A percentile compares a stretch with the other conserved stretches of the same genome.
These are phyloP conservation scores for Parnassius glacialis DNA, from an alignment of 2,888 invertebrate genomes.

Conservation along the genomic window DNA sequence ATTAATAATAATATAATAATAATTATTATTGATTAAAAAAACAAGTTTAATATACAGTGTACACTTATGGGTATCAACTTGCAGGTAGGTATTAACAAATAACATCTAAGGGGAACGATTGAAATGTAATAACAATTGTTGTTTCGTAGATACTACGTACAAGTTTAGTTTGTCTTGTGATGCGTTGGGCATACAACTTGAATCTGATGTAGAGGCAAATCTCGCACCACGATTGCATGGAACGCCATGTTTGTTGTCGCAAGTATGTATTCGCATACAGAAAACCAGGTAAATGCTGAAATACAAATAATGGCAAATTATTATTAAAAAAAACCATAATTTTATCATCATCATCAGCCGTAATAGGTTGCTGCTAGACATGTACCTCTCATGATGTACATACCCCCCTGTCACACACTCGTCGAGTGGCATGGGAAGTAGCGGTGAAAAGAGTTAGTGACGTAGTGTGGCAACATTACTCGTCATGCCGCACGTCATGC, in stretches of 20 bases:
- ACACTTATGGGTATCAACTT: too few species aligned
- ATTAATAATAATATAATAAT: too few species aligned
- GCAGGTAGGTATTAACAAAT: not conserved
- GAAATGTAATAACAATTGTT: not conserved
- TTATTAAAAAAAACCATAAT: too few species aligned
- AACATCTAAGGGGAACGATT: not conserved
- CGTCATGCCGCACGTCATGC: too few species aligned
- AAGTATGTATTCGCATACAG: slow-evolving; percentile 94
- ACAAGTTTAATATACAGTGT: not conserved
- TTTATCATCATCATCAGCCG: too few species aligned
- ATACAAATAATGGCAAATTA: slow-evolving; percentile 32
- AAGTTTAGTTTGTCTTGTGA: slow-evolving; percentile 68
- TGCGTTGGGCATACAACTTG: slow-evolving; percentile 82
- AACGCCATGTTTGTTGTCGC: slow-evolving; percentile 96
- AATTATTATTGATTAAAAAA: too few species aligned
- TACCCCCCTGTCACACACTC: too few species aligned
- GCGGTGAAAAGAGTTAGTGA: too few species aligned
- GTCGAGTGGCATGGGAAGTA: too few species aligned
- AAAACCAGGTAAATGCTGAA: slow-evolving; percentile 97
- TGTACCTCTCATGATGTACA: too few species aligned
- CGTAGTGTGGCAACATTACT: too few species aligned
- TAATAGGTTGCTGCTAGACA: not conserved
- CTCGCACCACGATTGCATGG: slow-evolving; percentile 92
- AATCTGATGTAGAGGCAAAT: slow-evolving; percentile 91
- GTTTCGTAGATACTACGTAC: slow-evolving; percentile 28